Evolutionary conservation across 2,113 vertebrate species (phyloP).

Genomic region (human (Homo sapiens)): GRCh38 chr12:91968501-91969000

Average conservation of each 20-base stretch:
- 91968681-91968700: background rate
- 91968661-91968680: background rate
- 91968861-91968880: background rate
- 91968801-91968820: background rate
- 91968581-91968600: background rate
- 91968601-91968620: background rate
- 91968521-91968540: background rate
- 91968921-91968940: background rate
- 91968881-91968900: background rate
- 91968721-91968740: background rate
- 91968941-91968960: background rate
- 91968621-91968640: background rate
- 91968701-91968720: background rate
- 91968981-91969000: background rate
- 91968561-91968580: background rate
- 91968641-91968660: background rate
- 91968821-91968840: background rate
- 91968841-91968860: accelerated
- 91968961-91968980: background rate
- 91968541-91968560: background rate
- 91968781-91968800: background rate
- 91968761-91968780: background rate
- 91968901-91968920: background rate
- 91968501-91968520: background rate
- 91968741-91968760: background rate